These are phyloP conservation scores for Trichonephila inaurata DNA, from an alignment of 1,140 invertebrate species.

Conservation along the genomic window DNA sequence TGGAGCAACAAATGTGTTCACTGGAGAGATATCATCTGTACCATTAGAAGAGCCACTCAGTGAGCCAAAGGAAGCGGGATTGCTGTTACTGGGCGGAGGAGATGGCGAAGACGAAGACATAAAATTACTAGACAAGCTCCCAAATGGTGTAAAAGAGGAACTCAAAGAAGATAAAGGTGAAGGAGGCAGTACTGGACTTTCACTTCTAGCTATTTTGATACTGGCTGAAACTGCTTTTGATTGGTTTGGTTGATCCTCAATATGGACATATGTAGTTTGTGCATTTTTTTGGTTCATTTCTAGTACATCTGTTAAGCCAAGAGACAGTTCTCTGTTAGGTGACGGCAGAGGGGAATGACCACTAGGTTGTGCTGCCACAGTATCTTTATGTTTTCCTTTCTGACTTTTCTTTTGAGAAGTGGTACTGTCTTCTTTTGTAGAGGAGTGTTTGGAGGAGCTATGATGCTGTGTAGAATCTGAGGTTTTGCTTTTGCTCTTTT, in stretches of 20 bases:
- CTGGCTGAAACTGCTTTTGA: conserved; percentile 66
- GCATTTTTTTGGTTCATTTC: conserved; percentile 57
- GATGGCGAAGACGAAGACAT: conserved; percentile 62
- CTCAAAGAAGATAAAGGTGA: conserved; percentile 70
- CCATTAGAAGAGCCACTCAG: conserved; percentile 27
- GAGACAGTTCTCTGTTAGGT: neutral
- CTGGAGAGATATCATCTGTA: conserved; percentile 45
- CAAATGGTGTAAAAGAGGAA: conserved; percentile 74
- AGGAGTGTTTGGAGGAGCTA: conserved; percentile 28
- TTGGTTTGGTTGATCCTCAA: conserved; percentile 46
- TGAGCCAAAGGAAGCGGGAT: conserved; percentile 30
- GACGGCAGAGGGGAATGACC: conserved; percentile 55
- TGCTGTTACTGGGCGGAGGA: conserved; percentile 61
- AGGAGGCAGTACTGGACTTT: conserved; percentile 62
- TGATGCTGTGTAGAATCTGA: conserved; percentile 53
- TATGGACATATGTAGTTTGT: conserved; percentile 70
- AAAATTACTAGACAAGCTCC: conserved; percentile 74
- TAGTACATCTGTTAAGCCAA: neutral
- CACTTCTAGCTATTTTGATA: conserved; percentile 70
- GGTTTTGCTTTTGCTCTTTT: conserved; percentile 71
- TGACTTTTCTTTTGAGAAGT: conserved; percentile 54
- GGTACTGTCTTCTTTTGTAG: conserved; percentile 54
- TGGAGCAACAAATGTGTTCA: conserved; percentile 32
- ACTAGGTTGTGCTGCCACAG: conserved; percentile 56
- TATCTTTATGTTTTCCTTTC: conserved; percentile 67